Evolutionary conservation across 2,113 vertebrate genomes (phyloP), one percentile per base, ranked within the genome.

Genomic region (Rhinolophus ferrumequinum): DNA sequence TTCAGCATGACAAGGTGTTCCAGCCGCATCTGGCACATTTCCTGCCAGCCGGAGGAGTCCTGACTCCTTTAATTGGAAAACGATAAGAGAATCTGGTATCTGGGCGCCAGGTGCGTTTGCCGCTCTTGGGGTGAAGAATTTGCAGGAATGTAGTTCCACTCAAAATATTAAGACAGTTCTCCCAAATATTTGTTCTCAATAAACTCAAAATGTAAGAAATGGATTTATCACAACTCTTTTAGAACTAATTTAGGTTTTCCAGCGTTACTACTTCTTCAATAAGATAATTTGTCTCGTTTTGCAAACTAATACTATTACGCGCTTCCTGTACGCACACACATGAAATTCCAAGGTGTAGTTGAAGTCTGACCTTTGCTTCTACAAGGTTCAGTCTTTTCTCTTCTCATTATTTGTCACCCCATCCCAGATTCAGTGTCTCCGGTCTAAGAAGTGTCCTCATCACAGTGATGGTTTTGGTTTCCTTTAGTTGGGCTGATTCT

Each of bases 181-280:
- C 33, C 30, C 35, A 5, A 94, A 44, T 73, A 82, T 73, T 95
- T 79, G 3, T 72, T 90, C 50, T 87, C 58, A 62, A 33, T 62
- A 22, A 77, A 50, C 13, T 94, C 85, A 88, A 90, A 83, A 4
- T 9, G 87, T 88, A 44, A 62, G 3, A 67, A 5, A 28, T n/a
- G 5, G 2, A 12, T 64, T 38, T 60, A 47, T 28, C 62, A 38
- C 8, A 47, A 72, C 15, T 26, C 41, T 93, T 83, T 56, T 16
- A 84, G 22, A 88, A 62, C 14, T 73, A 85, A 52, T 58, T 91
- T 90, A 88, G 8, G 15, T 76, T 86, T 96, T 94, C 47, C n/a
- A 85, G 60, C 5, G 56, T 56, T 66, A 13, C 3, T 5, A 58
- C 64, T 75, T 72, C n/a, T 76, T 93, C 64, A 77, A 69, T 47